Percentiles rank a stretch among this genome's conserved stretches.
These are phyloP conservation scores for Orchestia grillus DNA, from an alignment of 1,140 invertebrate species.

Conservation along the genomic window DNA sequence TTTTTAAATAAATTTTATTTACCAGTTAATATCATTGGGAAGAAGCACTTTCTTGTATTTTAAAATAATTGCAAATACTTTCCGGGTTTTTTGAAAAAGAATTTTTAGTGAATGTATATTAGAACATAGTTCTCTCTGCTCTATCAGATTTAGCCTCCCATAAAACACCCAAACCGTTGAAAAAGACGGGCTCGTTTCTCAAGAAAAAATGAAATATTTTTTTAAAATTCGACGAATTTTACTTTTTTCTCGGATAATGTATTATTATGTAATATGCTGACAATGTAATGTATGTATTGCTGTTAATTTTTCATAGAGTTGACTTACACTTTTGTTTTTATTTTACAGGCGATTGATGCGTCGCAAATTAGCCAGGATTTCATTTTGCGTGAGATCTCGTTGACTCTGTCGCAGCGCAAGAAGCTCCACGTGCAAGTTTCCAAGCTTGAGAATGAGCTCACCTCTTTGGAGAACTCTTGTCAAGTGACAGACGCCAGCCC, in stretches of 20 bases:
- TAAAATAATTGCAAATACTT: neutral
- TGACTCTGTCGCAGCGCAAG: conserved; percentile 84
- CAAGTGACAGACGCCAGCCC: conserved; percentile 72
- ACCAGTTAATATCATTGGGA: neutral
- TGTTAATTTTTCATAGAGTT: neutral
- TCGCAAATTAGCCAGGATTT: conserved; percentile 77
- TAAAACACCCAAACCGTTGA: neutral
- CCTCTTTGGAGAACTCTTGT: conserved; percentile 79
- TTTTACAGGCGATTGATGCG: conserved; percentile 63
- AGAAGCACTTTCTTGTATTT: neutral
- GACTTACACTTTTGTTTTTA: neutral
- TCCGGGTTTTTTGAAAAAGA: neutral
- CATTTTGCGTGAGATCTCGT: conserved; percentile 86
- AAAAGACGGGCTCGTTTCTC: neutral
- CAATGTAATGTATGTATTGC: neutral
- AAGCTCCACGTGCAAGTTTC: conserved; percentile 83
- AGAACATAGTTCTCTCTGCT: neutral
- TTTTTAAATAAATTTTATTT: neutral
- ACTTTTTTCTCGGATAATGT: neutral
- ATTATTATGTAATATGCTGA: too few species aligned
- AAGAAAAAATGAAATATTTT: neutral
- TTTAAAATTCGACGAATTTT: neutral
- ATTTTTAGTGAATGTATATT: neutral
- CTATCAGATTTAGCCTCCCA: neutral
- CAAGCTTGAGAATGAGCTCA: conserved; percentile 82